Evolutionary conservation across 2,888 invertebrate genomes (phyloP).

Genomic region (Camponotus fellah): DNA sequence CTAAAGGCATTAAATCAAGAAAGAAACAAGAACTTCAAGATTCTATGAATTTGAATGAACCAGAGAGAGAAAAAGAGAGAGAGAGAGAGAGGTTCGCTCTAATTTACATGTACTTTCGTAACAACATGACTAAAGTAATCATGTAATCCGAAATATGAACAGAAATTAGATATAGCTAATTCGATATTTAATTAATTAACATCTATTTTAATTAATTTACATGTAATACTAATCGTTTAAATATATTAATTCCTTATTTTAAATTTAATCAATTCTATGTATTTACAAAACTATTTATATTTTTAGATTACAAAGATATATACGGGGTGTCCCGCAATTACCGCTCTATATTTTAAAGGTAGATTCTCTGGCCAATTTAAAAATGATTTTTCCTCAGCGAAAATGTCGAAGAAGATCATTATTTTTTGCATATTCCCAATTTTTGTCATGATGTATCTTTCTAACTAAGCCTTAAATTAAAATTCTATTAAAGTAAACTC

Average conservation of each 20-base stretch:
- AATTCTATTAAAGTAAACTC: too few species aligned
- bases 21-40: neutral
- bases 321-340: too few species aligned
- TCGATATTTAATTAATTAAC: neutral
- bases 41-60: neutral
- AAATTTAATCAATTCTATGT: neutral
- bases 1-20: neutral
- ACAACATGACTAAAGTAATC: neutral
- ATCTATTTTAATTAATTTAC: neutral
- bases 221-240: neutral
- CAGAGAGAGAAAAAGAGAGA: neutral
- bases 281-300: neutral
- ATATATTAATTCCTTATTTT: neutral
- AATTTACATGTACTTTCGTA: constrained; percentile 14
- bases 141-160: neutral
- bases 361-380: too few species aligned
- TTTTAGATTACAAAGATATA: neutral
- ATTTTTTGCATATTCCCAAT: too few species aligned
- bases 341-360: too few species aligned
- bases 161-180: neutral
- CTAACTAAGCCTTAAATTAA: too few species aligned
- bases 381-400: too few species aligned
- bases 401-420: too few species aligned
- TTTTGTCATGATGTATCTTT: too few species aligned
- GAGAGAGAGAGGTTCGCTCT: neutral